Conservation (phyloP, 2,113 vertebrate species). For the Syrmaticus mikado region DNA sequence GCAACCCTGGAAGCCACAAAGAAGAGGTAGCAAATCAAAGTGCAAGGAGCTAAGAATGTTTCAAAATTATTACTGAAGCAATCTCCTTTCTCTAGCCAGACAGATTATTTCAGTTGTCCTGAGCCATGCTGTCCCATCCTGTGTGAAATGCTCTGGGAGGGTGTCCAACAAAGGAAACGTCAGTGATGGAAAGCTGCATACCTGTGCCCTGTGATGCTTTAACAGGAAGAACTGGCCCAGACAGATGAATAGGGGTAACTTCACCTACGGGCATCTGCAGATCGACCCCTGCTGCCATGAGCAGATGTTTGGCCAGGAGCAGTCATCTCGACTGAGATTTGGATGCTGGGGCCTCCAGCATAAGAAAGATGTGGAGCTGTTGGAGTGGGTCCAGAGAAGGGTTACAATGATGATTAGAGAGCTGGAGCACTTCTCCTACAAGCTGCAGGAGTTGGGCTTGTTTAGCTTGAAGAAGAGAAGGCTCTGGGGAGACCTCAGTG, state of each 20-base stretch:
- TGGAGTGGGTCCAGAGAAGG: neutral
- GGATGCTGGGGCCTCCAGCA: too few relatives aligned
- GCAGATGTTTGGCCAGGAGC: neutral
- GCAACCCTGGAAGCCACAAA: neutral
- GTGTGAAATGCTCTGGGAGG: accelerated
- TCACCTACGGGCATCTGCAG: neutral
- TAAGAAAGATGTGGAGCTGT: neutral
- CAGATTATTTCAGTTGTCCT: neutral
- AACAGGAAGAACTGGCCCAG: neutral
- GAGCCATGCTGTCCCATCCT: accelerated
- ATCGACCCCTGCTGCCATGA: neutral
- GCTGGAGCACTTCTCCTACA: neutral
- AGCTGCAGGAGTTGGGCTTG: neutral
- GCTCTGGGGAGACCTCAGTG: neutral
- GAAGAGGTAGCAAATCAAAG: neutral
- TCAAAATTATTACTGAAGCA: neutral
- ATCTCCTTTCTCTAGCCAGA: neutral
- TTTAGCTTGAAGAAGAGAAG: neutral
- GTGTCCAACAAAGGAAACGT: neutral
- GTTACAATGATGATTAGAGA: neutral
- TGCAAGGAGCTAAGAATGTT: neutral
- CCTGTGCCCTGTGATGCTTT: neutral
- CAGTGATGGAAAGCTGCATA: neutral
- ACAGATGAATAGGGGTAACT: accelerated
- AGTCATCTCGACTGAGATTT: neutral